phyloP scores from a whole-genome alignment of 2,113 vertebrate species.

The Madoqua kirkii region DNA sequence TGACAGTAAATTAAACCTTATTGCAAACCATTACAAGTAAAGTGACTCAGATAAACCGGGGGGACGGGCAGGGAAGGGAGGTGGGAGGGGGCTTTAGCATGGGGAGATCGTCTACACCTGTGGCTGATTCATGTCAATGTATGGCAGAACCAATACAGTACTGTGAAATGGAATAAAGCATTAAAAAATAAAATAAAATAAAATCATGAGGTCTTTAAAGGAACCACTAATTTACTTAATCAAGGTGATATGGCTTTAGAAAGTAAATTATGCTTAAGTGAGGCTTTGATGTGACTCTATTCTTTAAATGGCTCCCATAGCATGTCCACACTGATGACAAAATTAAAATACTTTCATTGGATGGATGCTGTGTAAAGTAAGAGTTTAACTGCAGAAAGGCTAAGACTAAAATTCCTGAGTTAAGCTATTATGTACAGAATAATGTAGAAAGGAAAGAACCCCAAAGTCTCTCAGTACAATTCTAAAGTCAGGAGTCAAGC shows the following conservation, averaged over 20 bases:
- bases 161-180: too few relatives aligned
- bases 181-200: too few relatives aligned
- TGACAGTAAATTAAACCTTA: slow-evolving; percentile 57
- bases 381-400: neutral
- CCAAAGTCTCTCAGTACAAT: neutral
- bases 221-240: slow-evolving; percentile 57
- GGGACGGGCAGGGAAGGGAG: too few relatives aligned
- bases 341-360: slow-evolving; percentile 8
- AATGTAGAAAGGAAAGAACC: neutral
- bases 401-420: neutral
- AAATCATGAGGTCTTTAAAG: slow-evolving; percentile 44
- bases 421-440: neutral
- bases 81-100: too few relatives aligned
- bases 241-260: slow-evolving; percentile 49
- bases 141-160: too few relatives aligned
- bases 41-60: too few relatives aligned
- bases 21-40: slow-evolving; percentile 51
- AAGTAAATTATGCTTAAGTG: slow-evolving; percentile 48
- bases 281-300: slow-evolving; percentile 21
- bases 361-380: neutral
- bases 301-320: neutral
- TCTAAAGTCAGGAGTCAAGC: neutral
- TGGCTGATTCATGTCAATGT: too few relatives aligned
- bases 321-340: neutral
- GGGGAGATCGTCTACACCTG: too few relatives aligned